Evolutionary conservation across 2,888 invertebrate genomes (phyloP), one percentile per base, ranked within the genome.

Genomic region (Thumatha senex): DNA sequence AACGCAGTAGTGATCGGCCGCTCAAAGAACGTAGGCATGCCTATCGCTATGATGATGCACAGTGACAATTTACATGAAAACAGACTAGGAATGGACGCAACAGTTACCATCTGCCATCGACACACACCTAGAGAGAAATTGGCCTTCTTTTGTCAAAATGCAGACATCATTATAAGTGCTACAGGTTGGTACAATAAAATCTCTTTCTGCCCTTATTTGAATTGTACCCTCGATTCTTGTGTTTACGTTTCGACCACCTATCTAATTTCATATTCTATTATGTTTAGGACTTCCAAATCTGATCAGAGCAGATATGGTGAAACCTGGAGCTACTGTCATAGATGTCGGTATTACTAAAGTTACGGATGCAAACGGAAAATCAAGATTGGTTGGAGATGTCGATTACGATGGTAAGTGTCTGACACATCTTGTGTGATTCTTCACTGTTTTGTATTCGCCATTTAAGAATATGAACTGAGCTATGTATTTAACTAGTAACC

Each of bases 11-110:
- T 98, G 0, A 95, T 97, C 61, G 98, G 98, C 0, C 92, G 98
- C 47, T 98, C 98, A 0, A 98, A 98, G 82, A 97, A 98, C 83
- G 97, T 98, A 15, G 97, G 98, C 0, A 93, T 98, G 89, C 98
- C 98, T 0, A 95, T 98, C 52, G 96, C 97, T 0, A 93, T 98
- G 92, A 88, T 98, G 69, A 84, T 98, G 45, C 96, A 96, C 76
- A 94, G 96, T 2, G 96, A 97, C 84, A 93, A 93, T 31, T 82
- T 82, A 5, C 93, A 94, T 74, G 95, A 96, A 76, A 95, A 93
- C 40, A 86, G 89, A 0, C 87, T 94, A 40, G 96, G 95, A 0
- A 91, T 96, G 90, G 97, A 98, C 76, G 96, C 97, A 12, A 98
- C 98, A 0, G 97, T 97, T 0, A 97, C 97, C 0, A 94, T 98